Conservation (phyloP, 1,140 invertebrate genomes). For the Ganaspis sp. region DNA sequence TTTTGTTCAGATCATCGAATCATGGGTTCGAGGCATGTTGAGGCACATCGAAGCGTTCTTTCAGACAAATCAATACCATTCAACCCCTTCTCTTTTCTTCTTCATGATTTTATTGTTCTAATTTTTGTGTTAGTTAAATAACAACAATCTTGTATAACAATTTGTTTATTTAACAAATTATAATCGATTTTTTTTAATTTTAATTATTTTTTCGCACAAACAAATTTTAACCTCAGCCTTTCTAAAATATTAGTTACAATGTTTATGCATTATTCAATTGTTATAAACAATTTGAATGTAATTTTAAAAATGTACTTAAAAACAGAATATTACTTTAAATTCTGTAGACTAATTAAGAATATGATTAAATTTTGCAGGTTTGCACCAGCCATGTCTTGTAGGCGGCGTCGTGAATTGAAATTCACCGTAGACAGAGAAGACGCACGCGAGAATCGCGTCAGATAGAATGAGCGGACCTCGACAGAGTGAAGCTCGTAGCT, state of each 20-base stretch:
- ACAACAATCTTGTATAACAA: neutral
- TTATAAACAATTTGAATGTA: neutral
- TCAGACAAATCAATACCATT: slow-evolving; percentile 2
- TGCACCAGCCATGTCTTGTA: slow-evolving; percentile 76
- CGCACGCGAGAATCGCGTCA: slow-evolving; percentile 71
- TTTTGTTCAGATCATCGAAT: slow-evolving; percentile 49
- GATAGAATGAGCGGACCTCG: slow-evolving; percentile 75
- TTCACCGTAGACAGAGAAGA: slow-evolving; percentile 72
- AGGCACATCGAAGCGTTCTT: slow-evolving; percentile 9
- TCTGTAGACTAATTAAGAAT: too few relatives aligned
- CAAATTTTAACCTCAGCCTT: too few relatives aligned
- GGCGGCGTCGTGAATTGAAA: slow-evolving; percentile 71
- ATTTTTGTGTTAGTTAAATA: neutral
- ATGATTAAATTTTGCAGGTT: slow-evolving; percentile 67
- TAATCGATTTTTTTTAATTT: neutral
- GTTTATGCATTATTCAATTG: neutral
- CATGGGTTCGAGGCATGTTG: neutral
- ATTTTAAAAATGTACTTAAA: neutral
- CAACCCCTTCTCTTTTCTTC: neutral
- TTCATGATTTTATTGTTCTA: neutral
- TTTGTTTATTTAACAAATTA: slow-evolving; percentile 12
- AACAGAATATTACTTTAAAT: neutral
- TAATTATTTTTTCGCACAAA: neutral
- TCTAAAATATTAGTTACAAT: neutral
- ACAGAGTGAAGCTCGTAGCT: slow-evolving; percentile 73